Conservation (phyloP, 2,113 vertebrate genomes). For the Atractosteus spatula region DNA sequence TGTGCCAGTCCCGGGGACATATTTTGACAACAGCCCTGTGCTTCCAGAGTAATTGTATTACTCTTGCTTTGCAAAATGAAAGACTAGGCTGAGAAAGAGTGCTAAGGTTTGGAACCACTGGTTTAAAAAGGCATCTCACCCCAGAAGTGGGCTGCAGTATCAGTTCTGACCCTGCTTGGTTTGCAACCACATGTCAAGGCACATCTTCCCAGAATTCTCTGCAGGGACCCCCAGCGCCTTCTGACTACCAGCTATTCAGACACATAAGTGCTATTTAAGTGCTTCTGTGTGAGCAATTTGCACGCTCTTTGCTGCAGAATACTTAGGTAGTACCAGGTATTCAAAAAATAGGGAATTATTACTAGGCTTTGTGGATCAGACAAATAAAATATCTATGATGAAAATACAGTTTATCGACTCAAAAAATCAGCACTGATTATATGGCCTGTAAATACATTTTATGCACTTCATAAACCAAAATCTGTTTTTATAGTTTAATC, state of each 20-base stretch:
- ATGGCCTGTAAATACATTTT: too few relatives aligned
- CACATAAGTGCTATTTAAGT: background rate
- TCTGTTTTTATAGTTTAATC: background rate
- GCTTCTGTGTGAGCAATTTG: background rate
- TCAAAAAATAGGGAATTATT: too few relatives aligned
- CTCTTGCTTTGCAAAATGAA: constrained; percentile 19
- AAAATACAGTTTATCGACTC: too few relatives aligned
- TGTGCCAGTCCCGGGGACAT: background rate
- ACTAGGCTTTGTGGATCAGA: too few relatives aligned
- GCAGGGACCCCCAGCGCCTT: background rate
- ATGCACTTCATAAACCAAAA: too few relatives aligned
- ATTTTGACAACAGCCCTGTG: background rate
- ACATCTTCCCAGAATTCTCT: background rate
- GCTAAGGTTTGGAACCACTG: background rate
- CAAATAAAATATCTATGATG: too few relatives aligned
- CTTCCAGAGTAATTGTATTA: constrained; percentile 27
- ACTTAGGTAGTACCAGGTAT: too few relatives aligned
- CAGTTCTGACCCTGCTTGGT: background rate
- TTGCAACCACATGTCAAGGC: constrained; percentile 3
- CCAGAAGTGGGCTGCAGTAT: background rate
- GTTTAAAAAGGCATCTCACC: background rate
- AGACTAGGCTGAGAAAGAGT: background rate
- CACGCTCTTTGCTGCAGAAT: background rate
- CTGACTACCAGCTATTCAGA: background rate
- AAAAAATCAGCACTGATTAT: too few relatives aligned